Evolutionary conservation across 2,113 vertebrate species (phyloP).

Genomic region (Grantiella picta): DNA sequence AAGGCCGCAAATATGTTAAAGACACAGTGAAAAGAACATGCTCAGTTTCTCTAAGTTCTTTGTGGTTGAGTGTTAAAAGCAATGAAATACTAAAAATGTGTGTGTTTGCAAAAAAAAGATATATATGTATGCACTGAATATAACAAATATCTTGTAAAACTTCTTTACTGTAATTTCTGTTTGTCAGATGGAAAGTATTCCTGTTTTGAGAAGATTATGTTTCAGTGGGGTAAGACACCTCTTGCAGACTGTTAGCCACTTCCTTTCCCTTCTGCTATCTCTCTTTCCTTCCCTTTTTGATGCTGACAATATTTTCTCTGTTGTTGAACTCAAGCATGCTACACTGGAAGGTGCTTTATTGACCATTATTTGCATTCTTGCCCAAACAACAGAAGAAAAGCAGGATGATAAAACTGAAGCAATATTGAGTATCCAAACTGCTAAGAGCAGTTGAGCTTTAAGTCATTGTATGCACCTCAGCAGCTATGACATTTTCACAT

Average conservation of each 20-base stretch:
- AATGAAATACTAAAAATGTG: background rate
- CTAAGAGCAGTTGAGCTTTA: background rate
- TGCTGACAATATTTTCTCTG: background rate
- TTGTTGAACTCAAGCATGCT: background rate
- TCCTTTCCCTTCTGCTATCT: background rate
- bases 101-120: background rate
- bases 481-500: background rate
- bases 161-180: background rate
- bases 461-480: background rate
- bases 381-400: background rate
- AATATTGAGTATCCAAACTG: background rate
- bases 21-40: background rate
- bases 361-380: background rate
- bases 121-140: background rate
- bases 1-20: background rate
- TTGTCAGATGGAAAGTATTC: background rate
- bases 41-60: background rate
- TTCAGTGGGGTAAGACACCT: background rate
- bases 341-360: background rate
- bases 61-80: background rate
- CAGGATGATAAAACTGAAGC: background rate
- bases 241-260: background rate
- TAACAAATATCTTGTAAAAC: background rate
- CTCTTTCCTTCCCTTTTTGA: background rate
- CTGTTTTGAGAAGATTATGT: background rate